These are phyloP conservation scores for Taurulus bubalis DNA, from an alignment of 2,113 vertebrate genomes.

Conservation along the genomic window DNA sequence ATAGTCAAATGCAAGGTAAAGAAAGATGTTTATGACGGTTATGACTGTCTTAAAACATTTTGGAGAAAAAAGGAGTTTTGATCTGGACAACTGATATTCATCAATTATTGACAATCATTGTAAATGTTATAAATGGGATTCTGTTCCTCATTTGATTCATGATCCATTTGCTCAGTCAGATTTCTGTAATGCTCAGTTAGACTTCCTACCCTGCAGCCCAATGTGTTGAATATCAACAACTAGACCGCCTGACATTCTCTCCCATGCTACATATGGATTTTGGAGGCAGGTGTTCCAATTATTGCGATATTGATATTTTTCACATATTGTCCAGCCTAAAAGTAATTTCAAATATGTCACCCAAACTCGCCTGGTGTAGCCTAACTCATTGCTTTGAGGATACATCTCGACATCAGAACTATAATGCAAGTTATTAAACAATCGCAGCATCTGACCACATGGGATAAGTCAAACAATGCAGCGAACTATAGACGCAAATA, in stretches of 20 bases:
- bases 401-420: not conserved
- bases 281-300: constrained; percentile 9
- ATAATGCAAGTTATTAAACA: not conserved
- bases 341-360: not conserved
- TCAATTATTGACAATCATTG: not conserved
- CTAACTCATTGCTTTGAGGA: not conserved
- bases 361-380: not conserved
- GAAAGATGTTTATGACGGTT: not conserved
- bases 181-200: not conserved
- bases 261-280: not conserved
- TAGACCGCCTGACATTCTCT: not conserved
- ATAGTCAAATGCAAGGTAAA: not conserved
- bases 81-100: not conserved
- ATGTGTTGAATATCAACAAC: constrained; percentile 10
- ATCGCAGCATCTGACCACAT: constrained; percentile 24
- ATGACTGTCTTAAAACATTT: not conserved
- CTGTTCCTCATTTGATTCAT: not conserved
- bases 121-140: not conserved
- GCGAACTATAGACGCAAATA: constrained; percentile 52
- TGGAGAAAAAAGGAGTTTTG: too few relatives aligned
- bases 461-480: constrained; percentile 55
- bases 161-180: too few relatives aligned
- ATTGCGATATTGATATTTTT: not conserved
- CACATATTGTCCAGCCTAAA: not conserved
- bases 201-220: not conserved